A percentile compares a stretch with the other conserved stretches of the same genome.
Evolutionary conservation across 2,797 vertebrate genomes (phyloP).

Genomic region (Epinephelus awoara): DNA sequence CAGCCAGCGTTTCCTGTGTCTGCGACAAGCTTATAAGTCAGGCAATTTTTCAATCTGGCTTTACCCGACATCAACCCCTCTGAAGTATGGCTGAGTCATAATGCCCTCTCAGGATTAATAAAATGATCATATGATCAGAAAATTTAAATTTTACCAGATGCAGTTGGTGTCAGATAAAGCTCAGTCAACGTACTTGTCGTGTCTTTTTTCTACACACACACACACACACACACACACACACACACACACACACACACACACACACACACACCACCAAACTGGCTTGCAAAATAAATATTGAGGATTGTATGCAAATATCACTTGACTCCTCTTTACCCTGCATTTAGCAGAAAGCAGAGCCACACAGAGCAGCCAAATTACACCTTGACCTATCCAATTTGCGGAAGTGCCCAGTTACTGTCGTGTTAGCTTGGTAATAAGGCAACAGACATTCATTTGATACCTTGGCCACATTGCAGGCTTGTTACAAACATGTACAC

Average conservation of each 20-base stretch:
- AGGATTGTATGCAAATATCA: constrained; percentile 28
- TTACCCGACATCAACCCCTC: too few species aligned
- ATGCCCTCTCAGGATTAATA: background rate
- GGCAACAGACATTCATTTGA: background rate
- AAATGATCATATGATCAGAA: background rate
- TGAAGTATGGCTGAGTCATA: background rate
- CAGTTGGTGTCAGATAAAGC: background rate
- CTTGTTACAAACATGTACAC: background rate
- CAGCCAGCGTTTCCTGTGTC: background rate
- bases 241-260: too few species aligned
- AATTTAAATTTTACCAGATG: background rate
- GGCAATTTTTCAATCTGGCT: background rate
- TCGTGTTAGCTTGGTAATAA: background rate
- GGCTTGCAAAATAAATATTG: constrained; percentile 29
- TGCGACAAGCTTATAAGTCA: too few species aligned
- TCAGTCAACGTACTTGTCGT: background rate
- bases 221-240: constrained; percentile 8
- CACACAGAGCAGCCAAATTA: constrained; percentile 3
- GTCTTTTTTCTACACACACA: too few species aligned
- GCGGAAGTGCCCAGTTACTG: background rate
- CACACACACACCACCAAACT: constrained; percentile 9
- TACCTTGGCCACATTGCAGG: constrained; percentile 19
- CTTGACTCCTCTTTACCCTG: background rate
- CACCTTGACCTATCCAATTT: background rate
- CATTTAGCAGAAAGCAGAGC: constrained; percentile 7